Conservation (phyloP, 2,888 invertebrate species). For the Euplagia quadripunctaria region DNA sequence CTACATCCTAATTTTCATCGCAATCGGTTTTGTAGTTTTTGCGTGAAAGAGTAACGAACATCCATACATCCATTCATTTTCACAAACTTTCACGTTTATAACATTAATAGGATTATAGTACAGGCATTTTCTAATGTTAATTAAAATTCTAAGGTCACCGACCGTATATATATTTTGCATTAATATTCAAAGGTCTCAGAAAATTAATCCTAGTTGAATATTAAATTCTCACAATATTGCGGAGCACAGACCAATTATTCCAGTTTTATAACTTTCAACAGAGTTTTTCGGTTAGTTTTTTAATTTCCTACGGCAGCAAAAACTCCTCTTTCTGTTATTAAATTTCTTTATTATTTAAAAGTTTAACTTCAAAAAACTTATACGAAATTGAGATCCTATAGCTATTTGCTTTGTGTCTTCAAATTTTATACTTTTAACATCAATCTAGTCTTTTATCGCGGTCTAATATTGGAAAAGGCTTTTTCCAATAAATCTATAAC, state of each 20-base stretch:
- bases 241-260: slow-evolving; percentile 10
- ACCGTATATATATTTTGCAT: background rate
- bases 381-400: background rate
- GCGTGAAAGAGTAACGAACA: too few species aligned
- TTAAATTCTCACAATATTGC: slow-evolving; percentile 8
- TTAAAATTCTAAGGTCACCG: background rate
- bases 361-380: background rate
- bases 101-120: too few species aligned
- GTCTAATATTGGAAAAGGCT: background rate
- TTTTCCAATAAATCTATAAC: background rate
- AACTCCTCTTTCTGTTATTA: background rate
- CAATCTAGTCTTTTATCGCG: background rate
- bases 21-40: too few species aligned
- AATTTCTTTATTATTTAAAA: background rate
- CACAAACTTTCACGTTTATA: too few species aligned
- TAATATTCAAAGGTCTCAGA: background rate
- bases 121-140: background rate
- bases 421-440: background rate
- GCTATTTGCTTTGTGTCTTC: background rate
- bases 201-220: slow-evolving; percentile 8
- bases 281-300: slow-evolving; percentile 15
- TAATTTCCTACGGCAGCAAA: slow-evolving; percentile 9
- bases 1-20: too few species aligned
- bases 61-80: too few species aligned
- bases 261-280: slow-evolving; percentile 6